A percentile compares a stretch with the other conserved stretches of the same genome.
phyloP scores from a whole-genome alignment of 2,888 invertebrate species.

The Coremacera marginata region DNA sequence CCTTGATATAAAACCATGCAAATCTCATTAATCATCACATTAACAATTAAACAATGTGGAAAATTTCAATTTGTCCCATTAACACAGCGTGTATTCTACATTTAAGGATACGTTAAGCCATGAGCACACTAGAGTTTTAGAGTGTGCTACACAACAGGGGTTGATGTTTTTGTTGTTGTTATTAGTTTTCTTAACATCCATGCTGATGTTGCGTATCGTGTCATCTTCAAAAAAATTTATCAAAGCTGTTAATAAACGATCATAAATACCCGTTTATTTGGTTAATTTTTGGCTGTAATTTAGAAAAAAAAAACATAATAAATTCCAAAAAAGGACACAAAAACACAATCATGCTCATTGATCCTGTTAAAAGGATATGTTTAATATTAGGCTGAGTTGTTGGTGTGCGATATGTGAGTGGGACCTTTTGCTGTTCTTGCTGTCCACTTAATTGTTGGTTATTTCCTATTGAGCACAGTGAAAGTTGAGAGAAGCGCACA shows the following conservation, averaged over 20 bases:
- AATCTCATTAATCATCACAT: slow-evolving; percentile 63
- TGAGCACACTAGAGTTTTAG: too few relatives aligned
- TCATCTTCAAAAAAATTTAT: background rate
- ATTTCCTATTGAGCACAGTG: too few relatives aligned
- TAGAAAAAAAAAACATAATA: background rate
- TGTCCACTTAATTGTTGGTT: too few relatives aligned
- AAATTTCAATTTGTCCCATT: slow-evolving; percentile 58
- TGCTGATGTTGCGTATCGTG: background rate
- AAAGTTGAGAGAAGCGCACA: too few relatives aligned
- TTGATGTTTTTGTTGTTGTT: background rate
- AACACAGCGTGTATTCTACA: slow-evolving; percentile 2
- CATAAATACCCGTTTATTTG: background rate
- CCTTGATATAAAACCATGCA: slow-evolving; percentile 52
- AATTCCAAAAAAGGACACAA: background rate
- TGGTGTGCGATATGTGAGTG: too few relatives aligned
- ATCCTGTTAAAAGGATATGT: slow-evolving; percentile 18
- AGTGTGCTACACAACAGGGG: too few relatives aligned
- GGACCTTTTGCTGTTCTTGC: too few relatives aligned
- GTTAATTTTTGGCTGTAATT: background rate
- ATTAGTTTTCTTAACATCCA: background rate
- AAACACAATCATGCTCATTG: background rate
- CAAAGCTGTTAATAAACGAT: background rate
- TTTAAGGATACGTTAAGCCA: too few relatives aligned
- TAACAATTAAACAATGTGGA: slow-evolving; percentile 65
- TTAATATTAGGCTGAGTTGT: too few relatives aligned